Evolutionary conservation across 2,113 vertebrate genomes (phyloP).

Genomic region (Argyrosomus japonicus): DNA sequence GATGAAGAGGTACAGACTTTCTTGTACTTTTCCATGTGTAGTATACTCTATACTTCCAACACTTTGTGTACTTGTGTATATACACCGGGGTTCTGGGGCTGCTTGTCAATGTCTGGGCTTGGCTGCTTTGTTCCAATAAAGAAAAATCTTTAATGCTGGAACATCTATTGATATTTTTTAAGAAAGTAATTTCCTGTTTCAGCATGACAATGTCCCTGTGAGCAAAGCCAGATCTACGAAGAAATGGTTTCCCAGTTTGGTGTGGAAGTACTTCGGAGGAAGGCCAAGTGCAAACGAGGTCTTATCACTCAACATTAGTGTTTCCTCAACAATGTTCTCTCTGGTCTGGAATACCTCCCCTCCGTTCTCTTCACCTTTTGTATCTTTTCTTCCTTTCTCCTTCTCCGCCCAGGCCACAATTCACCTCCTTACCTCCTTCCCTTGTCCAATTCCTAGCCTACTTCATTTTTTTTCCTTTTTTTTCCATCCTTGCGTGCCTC

Average conservation of each 20-base stretch:
- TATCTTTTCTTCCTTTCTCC: neutral
- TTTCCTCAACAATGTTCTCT: neutral
- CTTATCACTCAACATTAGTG: neutral
- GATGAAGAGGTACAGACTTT: neutral
- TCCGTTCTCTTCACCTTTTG: neutral
- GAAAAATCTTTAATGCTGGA: neutral
- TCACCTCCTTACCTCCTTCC: slow-evolving; percentile 16
- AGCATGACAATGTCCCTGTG: neutral
- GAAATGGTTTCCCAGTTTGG: neutral
- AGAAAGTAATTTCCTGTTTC: neutral
- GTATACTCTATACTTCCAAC: neutral
- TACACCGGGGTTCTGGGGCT: neutral
- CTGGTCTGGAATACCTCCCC: neutral
- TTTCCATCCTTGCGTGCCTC: neutral
- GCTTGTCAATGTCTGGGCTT: neutral
- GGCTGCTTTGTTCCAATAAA: neutral
- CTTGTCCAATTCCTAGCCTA: neutral
- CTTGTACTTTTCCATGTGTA: no score
- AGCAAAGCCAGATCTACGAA: neutral
- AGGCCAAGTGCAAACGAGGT: neutral
- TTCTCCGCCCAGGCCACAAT: neutral
- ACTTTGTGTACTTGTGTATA: neutral
- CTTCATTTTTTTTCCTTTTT: slow-evolving; percentile 18
- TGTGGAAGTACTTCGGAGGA: neutral
- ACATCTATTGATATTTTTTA: neutral